Percentiles rank a stretch among this genome's conserved stretches.
phyloP scores from a whole-genome alignment of 2,888 invertebrate genomes.

The Endomychus coccineus region DNA sequence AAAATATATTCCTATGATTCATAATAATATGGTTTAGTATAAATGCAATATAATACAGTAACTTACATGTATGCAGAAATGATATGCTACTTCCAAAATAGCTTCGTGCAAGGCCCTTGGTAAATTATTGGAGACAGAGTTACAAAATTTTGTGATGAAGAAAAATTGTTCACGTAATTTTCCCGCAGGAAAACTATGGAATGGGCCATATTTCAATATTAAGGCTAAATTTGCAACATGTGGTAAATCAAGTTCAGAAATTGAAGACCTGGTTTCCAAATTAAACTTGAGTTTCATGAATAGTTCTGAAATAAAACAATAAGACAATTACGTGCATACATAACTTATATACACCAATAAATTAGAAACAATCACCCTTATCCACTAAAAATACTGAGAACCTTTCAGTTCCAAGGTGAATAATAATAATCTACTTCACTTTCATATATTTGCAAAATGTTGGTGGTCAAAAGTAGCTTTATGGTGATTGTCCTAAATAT shows the following conservation, averaged over 20 bases:
- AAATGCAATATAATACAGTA: too few species aligned
- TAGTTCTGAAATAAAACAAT: slow-evolving; percentile 5
- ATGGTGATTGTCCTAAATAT: too few species aligned
- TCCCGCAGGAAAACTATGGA: slow-evolving; percentile 27
- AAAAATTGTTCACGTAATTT: slow-evolving; percentile 31
- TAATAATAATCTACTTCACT: too few species aligned
- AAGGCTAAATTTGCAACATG: slow-evolving; percentile 29
- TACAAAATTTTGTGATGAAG: slow-evolving; percentile 32
- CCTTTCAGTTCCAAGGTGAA: too few species aligned
- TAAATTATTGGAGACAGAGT: slow-evolving; percentile 22
- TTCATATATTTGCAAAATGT: slow-evolving; percentile 23
- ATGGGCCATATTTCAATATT: slow-evolving; percentile 33
- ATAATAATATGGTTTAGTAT: background rate
- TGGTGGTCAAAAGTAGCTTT: too few species aligned
- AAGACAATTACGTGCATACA: too few species aligned
- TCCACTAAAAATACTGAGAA: too few species aligned
- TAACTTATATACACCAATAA: background rate
- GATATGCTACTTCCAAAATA: slow-evolving; percentile 25
- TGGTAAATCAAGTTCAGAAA: background rate
- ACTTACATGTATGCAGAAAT: slow-evolving; percentile 24
- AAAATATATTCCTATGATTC: too few species aligned
- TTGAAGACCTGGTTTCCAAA: slow-evolving; percentile 1
- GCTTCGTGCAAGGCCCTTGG: slow-evolving; percentile 22
- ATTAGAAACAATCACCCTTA: too few species aligned
- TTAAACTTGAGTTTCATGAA: slow-evolving; percentile 8